phyloP scores from a whole-genome alignment of 2,888 invertebrate species.

The Bombylius major region DNA sequence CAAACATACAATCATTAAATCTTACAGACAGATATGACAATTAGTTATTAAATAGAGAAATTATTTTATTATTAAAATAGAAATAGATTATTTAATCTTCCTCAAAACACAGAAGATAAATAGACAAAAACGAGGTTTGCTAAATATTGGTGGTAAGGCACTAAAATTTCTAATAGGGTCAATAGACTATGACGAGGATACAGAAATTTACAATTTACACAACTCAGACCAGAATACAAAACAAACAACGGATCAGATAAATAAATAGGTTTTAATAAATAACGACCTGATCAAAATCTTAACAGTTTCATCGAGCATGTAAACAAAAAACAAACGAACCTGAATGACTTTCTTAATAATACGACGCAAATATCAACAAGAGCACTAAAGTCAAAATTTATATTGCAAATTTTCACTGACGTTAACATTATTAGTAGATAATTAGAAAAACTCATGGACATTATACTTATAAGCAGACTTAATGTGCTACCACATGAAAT shows the following conservation, averaged over 20 bases:
- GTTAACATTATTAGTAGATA: not conserved
- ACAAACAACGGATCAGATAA: not conserved
- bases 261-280: not conserved
- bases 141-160: no score
- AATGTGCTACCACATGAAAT: not conserved
- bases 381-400: not conserved
- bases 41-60: not conserved
- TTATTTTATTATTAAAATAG: not conserved
- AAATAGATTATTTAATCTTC: not conserved
- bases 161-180: not conserved
- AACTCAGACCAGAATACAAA: not conserved
- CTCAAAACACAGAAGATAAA: not conserved
- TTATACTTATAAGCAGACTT: not conserved
- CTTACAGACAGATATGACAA: no score
- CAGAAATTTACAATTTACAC: not conserved
- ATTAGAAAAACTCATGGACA: not conserved
- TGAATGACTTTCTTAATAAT: not conserved
- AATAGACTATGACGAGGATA: not conserved
- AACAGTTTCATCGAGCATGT: not conserved
- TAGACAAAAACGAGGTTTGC: not conserved
- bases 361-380: not conserved
- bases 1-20: not conserved
- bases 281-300: not conserved
- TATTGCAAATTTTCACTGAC: not conserved
- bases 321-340: not conserved